These are phyloP conservation scores for Montipora cactus DNA, from an alignment of 64 coral and sea anemone genomes.

Conservation along the genomic window DNA sequence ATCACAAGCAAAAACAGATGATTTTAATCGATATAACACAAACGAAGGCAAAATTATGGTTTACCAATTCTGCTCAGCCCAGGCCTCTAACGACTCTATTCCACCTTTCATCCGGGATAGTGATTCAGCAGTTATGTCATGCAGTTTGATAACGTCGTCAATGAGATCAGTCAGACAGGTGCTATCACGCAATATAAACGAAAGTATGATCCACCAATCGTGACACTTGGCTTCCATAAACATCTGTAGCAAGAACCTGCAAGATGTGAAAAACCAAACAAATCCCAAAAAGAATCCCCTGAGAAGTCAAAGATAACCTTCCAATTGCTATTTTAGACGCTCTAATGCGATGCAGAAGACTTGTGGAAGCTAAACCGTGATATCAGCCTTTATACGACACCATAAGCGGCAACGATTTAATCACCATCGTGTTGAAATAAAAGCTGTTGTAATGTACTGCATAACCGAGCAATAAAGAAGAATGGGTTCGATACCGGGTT, in stretches of 20 bases:
- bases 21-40: not conserved
- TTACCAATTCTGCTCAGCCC: constrained; percentile 89
- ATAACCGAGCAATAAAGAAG: no score
- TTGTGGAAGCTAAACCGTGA: no score
- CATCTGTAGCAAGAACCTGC: constrained; percentile 73
- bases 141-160: constrained; percentile 53
- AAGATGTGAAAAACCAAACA: not conserved
- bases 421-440: no score
- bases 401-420: no score
- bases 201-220: constrained; percentile 88
- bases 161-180: constrained; percentile 74
- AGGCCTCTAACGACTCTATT: constrained; percentile 70
- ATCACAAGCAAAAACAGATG: not conserved
- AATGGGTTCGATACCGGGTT: no score
- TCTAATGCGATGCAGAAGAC: no score
- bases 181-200: constrained; percentile 72
- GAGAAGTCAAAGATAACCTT: no score
- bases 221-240: constrained; percentile 80
- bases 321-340: no score
- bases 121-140: constrained; percentile 56
- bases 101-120: constrained; percentile 74
- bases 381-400: no score
- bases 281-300: no score
- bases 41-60: not conserved
- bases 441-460: no score